Conservation (phyloP, 2,888 invertebrate species). For the Harpagoxenus sublaevis region DNA sequence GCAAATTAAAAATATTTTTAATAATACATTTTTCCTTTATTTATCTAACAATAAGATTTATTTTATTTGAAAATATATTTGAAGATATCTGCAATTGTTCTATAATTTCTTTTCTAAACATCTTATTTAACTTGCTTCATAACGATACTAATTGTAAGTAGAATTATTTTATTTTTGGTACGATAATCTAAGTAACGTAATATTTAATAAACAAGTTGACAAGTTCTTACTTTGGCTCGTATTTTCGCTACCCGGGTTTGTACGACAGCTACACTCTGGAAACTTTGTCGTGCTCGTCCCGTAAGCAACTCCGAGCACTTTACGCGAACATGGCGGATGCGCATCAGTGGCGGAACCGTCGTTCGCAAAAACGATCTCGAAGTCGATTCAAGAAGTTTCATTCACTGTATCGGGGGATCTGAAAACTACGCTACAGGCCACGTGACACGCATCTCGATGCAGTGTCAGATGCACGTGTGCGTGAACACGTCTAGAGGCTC, state of each 20-base stretch:
- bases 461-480: constrained; percentile 62
- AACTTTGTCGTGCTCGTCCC: constrained; percentile 23
- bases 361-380: constrained; percentile 21
- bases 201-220: neutral
- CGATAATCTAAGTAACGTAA: neutral
- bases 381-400: constrained; percentile 53
- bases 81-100: neutral
- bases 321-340: constrained; percentile 35
- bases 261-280: neutral
- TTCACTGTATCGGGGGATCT: constrained; percentile 49
- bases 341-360: neutral
- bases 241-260: neutral
- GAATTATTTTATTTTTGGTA: constrained; percentile 17
- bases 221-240: constrained; percentile 13
- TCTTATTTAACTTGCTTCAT: neutral
- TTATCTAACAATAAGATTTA: neutral
- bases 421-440: constrained; percentile 48
- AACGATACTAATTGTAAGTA: neutral
- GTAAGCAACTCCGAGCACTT: constrained; percentile 36
- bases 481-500: constrained; percentile 52
- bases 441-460: constrained; percentile 66
- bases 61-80: neutral
- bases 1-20: neutral
- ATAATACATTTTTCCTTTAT: neutral
- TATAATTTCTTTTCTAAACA: neutral